These are phyloP conservation scores for Spinibarbus caldwelli DNA, from an alignment of 2,797 vertebrate species.

Conservation along the genomic window DNA sequence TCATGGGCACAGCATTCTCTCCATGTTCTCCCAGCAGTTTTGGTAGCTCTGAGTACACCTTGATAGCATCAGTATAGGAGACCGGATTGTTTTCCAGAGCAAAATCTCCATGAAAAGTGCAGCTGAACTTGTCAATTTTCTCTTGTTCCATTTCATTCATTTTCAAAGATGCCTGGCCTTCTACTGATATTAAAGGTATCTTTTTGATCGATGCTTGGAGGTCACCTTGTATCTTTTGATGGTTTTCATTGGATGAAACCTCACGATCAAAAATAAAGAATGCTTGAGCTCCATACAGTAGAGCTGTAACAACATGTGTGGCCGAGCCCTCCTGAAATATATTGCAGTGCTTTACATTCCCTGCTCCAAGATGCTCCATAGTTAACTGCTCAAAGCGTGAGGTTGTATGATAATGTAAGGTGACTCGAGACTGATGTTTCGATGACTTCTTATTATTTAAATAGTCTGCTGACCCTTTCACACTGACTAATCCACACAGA, in stretches of 20 bases:
- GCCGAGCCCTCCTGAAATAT: slow-evolving; percentile 63
- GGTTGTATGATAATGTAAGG: slow-evolving; percentile 58
- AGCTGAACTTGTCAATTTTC: slow-evolving; percentile 64
- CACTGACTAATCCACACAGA: slow-evolving; percentile 50
- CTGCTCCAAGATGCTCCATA: slow-evolving; percentile 65
- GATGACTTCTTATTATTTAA: slow-evolving; percentile 61
- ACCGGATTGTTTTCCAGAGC: slow-evolving; percentile 60
- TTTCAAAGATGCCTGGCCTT: slow-evolving; percentile 53
- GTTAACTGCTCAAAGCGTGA: slow-evolving; percentile 60
- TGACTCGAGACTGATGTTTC: slow-evolving; percentile 54
- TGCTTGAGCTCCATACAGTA: slow-evolving; percentile 72
- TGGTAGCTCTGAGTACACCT: slow-evolving; percentile 66
- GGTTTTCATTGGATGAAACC: slow-evolving; percentile 54
- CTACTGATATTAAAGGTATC: slow-evolving; percentile 38
- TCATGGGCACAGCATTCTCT: slow-evolving; percentile 64
- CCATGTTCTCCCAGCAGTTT: slow-evolving; percentile 55
- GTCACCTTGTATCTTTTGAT: slow-evolving; percentile 62
- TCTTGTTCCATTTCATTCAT: slow-evolving; percentile 56
- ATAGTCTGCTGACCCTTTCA: slow-evolving; percentile 60
- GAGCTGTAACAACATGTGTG: slow-evolving; percentile 70
- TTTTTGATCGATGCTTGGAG: slow-evolving; percentile 63
- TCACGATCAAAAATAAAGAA: slow-evolving; percentile 72
- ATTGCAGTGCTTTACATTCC: slow-evolving; percentile 46
- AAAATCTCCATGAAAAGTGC: slow-evolving; percentile 71
- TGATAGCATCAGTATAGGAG: slow-evolving; percentile 58